Base-by-base conservation (phyloP, 2,888 invertebrate species). In the Ichneumoninae sp. region DNA sequence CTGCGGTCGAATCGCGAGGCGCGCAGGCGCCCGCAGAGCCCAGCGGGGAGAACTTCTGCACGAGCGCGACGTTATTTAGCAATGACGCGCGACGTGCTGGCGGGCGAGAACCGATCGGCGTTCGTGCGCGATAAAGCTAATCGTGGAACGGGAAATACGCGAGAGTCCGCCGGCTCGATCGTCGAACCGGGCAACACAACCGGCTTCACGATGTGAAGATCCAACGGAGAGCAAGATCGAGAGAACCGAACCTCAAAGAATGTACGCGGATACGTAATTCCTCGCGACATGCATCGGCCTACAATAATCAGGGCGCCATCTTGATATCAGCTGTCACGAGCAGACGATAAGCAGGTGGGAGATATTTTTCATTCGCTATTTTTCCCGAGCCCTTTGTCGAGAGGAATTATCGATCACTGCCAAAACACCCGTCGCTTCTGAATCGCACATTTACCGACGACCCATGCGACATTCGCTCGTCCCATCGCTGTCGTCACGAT, bases 261-360 rank as follows among this genome's bases (percentile, higher is more conserved):
- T 66, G 78, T 40, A 65, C 40, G 63, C 63, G 30, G 36, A 70
- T 16, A 70, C 69, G 19, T 16, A 8, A 63, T 19, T 71, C 3
- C 36, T 26, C 30, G 83, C 26, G 52, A 75, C 80, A 87, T 86
- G 79, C 85, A 85, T 54, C 65, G 68, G 65, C 83, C 75, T 40
- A 70, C 81, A 78, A 70, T 79, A 83, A 69, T 81, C 80, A 50
- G 63, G 85, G 75, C 83, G 83, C 87, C 86, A 87, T 87, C 88
- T 88, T 86, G 86, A 87, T 87, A 88, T 89, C 90, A 91, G 89
- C 91, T 91, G 91, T 91, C 90, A 90, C 85, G 70, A 91, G 91
- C 91, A 91, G 91, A 91, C 91, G 90, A 91, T 89, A 88, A 83
- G 81, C 89, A 90, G 89, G 91, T 91, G 86, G 81, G 77, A 68